These are phyloP conservation scores for Brachyptera putata DNA, from an alignment of 2,888 invertebrate genomes.

Conservation along the genomic window DNA sequence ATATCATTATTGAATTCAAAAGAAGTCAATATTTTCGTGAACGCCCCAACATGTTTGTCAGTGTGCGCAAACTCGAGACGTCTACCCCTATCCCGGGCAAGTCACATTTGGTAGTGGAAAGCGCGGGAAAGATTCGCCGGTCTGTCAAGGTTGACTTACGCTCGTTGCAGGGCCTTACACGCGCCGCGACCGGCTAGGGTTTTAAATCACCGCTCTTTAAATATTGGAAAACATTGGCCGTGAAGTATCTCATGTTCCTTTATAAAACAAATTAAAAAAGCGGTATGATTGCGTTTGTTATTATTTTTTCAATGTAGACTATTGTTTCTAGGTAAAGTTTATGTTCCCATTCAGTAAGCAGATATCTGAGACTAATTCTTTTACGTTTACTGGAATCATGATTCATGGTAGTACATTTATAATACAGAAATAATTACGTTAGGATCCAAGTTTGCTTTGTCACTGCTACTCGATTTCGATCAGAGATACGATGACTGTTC, in stretches of 20 bases:
- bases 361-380: conserved; percentile 21
- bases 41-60: neutral
- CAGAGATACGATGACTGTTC: too few relatives aligned
- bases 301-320: neutral
- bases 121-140: conserved; percentile 21
- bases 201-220: conserved; percentile 15
- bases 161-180: conserved; percentile 15
- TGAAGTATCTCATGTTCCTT: neutral
- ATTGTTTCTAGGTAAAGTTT: neutral
- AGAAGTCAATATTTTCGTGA: neutral
- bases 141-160: conserved; percentile 13
- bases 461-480: too few relatives aligned
- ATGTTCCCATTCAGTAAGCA: neutral
- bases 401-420: too few relatives aligned
- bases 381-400: neutral
- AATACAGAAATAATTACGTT: too few relatives aligned
- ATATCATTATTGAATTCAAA: neutral
- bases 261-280: neutral
- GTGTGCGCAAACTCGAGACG: conserved; percentile 18
- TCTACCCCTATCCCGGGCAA: conserved; percentile 12
- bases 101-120: conserved; percentile 8
- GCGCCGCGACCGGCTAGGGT: conserved; percentile 14
- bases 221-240: neutral
- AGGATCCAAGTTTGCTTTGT: too few relatives aligned
- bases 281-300: neutral